Conservation (phyloP, 2,113 vertebrate genomes). For the Synodontis membranacea region DNA sequence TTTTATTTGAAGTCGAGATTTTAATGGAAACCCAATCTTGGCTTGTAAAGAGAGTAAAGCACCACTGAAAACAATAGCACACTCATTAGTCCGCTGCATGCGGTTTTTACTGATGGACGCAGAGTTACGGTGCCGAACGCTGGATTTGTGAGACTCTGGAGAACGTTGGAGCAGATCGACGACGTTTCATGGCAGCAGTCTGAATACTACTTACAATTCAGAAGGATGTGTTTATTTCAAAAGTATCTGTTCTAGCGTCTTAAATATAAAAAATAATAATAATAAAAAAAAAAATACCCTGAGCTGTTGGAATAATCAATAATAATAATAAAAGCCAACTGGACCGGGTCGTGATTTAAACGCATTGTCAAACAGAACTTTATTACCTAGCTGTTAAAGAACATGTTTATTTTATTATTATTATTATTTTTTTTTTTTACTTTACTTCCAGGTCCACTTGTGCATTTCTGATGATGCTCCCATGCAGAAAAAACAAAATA, state of each 20-base stretch:
- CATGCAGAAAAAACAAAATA: neutral
- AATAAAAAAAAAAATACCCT: neutral
- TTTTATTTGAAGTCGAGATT: slow-evolving; percentile 25
- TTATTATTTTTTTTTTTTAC: no score
- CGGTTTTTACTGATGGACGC: slow-evolving; percentile 4
- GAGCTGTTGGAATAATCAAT: neutral
- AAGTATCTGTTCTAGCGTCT: neutral
- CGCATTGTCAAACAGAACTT: neutral
- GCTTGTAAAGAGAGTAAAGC: slow-evolving; percentile 20
- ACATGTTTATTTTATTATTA: neutral
- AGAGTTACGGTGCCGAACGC: neutral
- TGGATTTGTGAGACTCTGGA: neutral
- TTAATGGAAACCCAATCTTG: slow-evolving; percentile 21
- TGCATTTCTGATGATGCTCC: neutral
- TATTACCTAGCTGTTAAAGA: neutral
- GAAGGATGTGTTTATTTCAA: neutral
- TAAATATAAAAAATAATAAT: no score
- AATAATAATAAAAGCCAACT: neutral
- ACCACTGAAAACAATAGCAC: slow-evolving; percentile 2
- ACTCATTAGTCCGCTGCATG: slow-evolving; percentile 14
- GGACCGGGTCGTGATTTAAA: neutral
- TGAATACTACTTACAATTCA: neutral
- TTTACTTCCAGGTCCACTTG: no score
- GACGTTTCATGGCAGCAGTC: neutral
- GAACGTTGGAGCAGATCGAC: neutral